These are phyloP conservation scores for Holothuria glaberrima DNA, from an alignment of 35 echinoderm and acorn worm species.

Conservation along the genomic window DNA sequence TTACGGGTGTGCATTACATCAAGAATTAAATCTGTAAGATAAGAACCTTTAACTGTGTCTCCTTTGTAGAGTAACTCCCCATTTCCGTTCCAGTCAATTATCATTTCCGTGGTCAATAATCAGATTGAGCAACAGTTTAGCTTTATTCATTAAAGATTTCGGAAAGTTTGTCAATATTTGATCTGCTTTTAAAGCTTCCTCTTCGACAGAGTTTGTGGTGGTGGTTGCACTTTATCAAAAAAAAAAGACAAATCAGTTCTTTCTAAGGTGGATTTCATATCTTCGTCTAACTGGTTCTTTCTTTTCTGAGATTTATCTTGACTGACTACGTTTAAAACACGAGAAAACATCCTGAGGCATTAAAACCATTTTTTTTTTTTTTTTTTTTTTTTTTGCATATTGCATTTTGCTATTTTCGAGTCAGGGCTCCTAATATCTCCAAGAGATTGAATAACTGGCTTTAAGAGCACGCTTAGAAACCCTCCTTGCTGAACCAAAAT, in stretches of 20 bases:
- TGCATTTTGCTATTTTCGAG: conserved; percentile 24
- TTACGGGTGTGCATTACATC: background rate
- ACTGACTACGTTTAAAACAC: background rate
- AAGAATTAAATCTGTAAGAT: conserved; percentile 1
- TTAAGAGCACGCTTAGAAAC: conserved; percentile 17
- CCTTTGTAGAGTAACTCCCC: background rate
- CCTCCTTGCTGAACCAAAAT: conserved; percentile 31
- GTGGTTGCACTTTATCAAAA: conserved; percentile 38
- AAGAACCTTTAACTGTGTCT: background rate
- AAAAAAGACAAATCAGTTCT: background rate
- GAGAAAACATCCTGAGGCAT: conserved; percentile 4
- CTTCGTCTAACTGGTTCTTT: background rate
- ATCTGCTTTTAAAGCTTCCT: too few species aligned
- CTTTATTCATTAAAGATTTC: conserved; percentile 4
- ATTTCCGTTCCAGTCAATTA: background rate
- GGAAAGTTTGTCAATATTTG: background rate
- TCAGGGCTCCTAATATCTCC: conserved; percentile 17
- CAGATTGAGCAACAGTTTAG: background rate
- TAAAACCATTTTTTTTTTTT: conserved; percentile 40
- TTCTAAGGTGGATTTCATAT: conserved; percentile 6
- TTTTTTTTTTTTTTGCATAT: conserved; percentile 20
- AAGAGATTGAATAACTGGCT: conserved; percentile 29
- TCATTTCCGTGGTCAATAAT: background rate
- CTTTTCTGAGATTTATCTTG: background rate
- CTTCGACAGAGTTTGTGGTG: background rate